Percentiles rank a stretch among this genome's conserved stretches.
Evolutionary conservation across 2,797 vertebrate genomes (phyloP).

Genomic region (Chloroceryle amazona): DNA sequence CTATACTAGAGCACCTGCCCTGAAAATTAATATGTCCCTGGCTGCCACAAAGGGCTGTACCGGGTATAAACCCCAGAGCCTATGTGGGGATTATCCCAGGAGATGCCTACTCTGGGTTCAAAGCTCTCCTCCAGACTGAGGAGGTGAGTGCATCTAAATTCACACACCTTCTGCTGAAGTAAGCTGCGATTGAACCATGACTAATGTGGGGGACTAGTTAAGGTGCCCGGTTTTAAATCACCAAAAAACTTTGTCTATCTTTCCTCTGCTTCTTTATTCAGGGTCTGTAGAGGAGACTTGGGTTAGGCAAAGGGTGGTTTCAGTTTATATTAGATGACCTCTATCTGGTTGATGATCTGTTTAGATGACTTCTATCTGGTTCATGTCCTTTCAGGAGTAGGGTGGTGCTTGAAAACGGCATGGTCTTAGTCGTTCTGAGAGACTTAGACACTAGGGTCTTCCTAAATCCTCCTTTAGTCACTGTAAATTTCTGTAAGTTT

Average conservation of each 20-base stretch:
- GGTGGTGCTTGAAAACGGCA: background rate
- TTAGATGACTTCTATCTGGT: background rate
- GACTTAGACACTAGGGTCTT: background rate
- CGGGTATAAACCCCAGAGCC: background rate
- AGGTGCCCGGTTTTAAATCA: background rate
- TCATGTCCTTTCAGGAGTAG: background rate
- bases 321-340: background rate
- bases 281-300: background rate
- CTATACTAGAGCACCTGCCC: background rate
- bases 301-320: background rate
- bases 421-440: background rate
- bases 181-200: background rate
- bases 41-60: background rate
- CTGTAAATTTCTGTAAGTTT: background rate
- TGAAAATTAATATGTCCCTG: background rate
- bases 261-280: background rate
- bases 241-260: background rate
- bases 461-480: background rate
- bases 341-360: too few relatives aligned
- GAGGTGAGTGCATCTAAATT: fast-evolving
- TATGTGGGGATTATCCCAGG: background rate
- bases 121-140: background rate
- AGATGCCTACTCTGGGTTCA: background rate
- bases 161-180: background rate
- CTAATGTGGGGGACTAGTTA: background rate